Evolutionary conservation across 2,113 vertebrate genomes (phyloP), one percentile per base, ranked within the genome.

Genomic region (Ceyx cyanopectus): DNA sequence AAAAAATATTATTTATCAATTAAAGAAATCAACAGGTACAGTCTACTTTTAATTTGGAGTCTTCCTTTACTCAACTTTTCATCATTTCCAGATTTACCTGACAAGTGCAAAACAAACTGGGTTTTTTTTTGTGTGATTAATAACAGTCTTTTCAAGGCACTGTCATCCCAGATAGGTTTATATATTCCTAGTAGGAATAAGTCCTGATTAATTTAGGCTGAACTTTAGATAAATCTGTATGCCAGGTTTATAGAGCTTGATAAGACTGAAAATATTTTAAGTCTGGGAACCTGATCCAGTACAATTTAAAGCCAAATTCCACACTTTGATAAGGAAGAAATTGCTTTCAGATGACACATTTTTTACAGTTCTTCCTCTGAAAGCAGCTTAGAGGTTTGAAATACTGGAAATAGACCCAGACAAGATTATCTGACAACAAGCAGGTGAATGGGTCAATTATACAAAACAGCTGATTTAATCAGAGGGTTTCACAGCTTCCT

Each of bases 401-500:
- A 61, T 76, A 72, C 45, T 77, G 62, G 60, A 80, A 85, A 13
- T 27, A 87, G n/a, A 9, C 66, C 37, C 50, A 69, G 62, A 79
- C 58, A 68, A 85, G 56, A 60, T 85, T 46, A 82, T 63, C 45
- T 68, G 79, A 85, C 63, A 95, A 76, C 51, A 56, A 20, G 48
- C n/a, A 86, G 72, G 68, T 83, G 60, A 85, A 70, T 46, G 48
- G 82, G 60, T 90, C 75, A 86, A 61, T 80, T 90, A 65, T 15
- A 94, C 54, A 61, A 91, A 94, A 3, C 62, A 87, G 27, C 30
- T 89, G 62, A 89, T 81, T 81, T 81, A 87, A 89, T 87, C 67
- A 54, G 46, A 69, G 26, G 32, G 43, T 56, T 83, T 83, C 53
- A 63, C 8, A 76, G 41, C 23, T 80, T 88, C 89, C 58, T 82